phyloP scores from a whole-genome alignment of 2,888 invertebrate species.

The Dioctria linearis region DNA sequence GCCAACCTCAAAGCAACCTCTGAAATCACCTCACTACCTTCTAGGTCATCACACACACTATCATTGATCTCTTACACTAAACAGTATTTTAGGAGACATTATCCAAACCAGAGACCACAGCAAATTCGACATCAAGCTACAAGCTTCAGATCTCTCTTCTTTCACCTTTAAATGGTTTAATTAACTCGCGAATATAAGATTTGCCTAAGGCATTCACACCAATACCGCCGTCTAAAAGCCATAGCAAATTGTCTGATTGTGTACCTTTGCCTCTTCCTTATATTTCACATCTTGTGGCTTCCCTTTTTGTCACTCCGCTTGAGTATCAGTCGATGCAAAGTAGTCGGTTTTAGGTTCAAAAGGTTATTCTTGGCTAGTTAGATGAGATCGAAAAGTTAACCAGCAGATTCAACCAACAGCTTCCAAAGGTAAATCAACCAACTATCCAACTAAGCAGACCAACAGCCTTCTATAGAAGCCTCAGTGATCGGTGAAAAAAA shows the following conservation, averaged over 20 bases:
- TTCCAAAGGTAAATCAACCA: not conserved
- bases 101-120: conserved; percentile 25
- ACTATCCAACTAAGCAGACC: too few relatives aligned
- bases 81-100: conserved; percentile 26
- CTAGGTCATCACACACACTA: conserved; percentile 47
- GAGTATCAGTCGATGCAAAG: conserved; percentile 49
- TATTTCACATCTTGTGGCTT: conserved; percentile 38
- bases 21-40: conserved; percentile 38
- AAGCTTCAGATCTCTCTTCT: conserved; percentile 41
- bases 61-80: conserved; percentile 49
- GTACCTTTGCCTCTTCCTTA: conserved; percentile 43
- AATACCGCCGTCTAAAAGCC: conserved; percentile 30
- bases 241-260: conserved; percentile 51
- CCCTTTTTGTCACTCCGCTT: conserved; percentile 47
- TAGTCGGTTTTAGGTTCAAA: conserved; percentile 47
- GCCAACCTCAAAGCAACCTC: not conserved
- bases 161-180: conserved; percentile 52
- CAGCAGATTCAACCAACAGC: conserved; percentile 33
- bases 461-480: conserved; percentile 11
- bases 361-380: conserved; percentile 46
- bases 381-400: conserved; percentile 49
- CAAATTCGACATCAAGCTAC: conserved; percentile 46
- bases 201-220: conserved; percentile 46
- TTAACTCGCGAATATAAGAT: conserved; percentile 50
- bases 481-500: conserved; percentile 11